Percentiles rank a stretch among this genome's conserved stretches.
phyloP scores from a whole-genome alignment of 2,113 vertebrate species.

The Epinephelus lanceolatus region DNA sequence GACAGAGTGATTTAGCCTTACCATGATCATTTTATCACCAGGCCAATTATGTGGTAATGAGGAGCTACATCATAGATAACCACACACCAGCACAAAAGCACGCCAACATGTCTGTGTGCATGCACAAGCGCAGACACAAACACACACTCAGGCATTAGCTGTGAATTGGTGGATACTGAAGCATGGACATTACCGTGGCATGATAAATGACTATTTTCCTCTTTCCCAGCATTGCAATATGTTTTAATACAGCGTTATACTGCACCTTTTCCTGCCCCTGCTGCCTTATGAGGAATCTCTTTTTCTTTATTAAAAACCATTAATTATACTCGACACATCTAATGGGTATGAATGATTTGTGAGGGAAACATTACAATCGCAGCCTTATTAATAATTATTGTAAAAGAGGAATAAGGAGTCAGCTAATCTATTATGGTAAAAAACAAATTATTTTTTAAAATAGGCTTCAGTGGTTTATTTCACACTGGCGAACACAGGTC shows the following conservation, averaged over 20 bases:
- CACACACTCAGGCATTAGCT: slow-evolving; percentile 36
- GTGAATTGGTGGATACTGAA: slow-evolving; percentile 71
- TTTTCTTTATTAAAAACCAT: slow-evolving; percentile 84
- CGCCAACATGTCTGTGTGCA: not conserved
- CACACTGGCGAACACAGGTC: slow-evolving; percentile 10
- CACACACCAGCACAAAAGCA: slow-evolving; percentile 51
- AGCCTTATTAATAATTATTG: slow-evolving; percentile 75
- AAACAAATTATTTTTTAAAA: slow-evolving; percentile 34
- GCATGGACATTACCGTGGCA: slow-evolving; percentile 68
- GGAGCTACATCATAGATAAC: slow-evolving; percentile 77
- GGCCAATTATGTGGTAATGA: slow-evolving; percentile 80
- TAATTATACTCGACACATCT: slow-evolving; percentile 76
- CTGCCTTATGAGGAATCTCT: slow-evolving; percentile 67
- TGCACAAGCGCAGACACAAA: not conserved
- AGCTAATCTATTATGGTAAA: slow-evolving; percentile 49
- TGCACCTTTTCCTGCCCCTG: slow-evolving; percentile 64
- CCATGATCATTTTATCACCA: slow-evolving; percentile 77
- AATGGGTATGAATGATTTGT: slow-evolving; percentile 76
- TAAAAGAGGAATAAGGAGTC: slow-evolving; percentile 43
- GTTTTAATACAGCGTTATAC: slow-evolving; percentile 78
- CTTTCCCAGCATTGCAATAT: slow-evolving; percentile 79
- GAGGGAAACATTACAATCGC: slow-evolving; percentile 63
- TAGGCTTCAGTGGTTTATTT: slow-evolving; percentile 35
- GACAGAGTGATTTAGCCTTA: slow-evolving; percentile 70
- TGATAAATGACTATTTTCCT: slow-evolving; percentile 81